Base-by-base conservation (phyloP, 2,888 invertebrate genomes). In the Drosophila macrospina region DNA sequence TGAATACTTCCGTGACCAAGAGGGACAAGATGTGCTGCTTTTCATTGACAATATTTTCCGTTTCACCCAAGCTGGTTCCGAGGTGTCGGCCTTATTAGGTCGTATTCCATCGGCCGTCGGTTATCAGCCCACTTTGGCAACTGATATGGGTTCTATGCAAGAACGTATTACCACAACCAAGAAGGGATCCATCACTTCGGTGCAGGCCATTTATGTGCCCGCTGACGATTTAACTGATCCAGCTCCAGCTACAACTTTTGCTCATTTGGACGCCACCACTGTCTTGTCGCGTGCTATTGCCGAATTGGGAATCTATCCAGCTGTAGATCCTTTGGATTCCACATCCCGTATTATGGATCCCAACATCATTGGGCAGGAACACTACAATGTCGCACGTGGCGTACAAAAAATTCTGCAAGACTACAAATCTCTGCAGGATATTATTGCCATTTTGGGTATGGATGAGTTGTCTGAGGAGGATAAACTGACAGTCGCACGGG, bases 31-130 rank as follows among this genome's bases (percentile, higher is more conserved):
- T 93, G 98, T 98, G 92, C 93, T 98, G 90, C 95, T 98, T 57
- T 98, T 98, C 93, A 98, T 98, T 92, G 98, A 98, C 94, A 98
- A 98, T 94, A 98, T 98, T 93, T 98, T 98, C 96, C 94, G 97
- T 91, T 97, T 97, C 93, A 97, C 97, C 50, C 97, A 97, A 93
- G 97, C 97, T 86, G 97, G 97, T 93, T 97, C 97, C 51, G 97
- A 97, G 92, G 94, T 94, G 91, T 98, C 98, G 85, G 98, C 98
- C 84, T 93, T 98, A 93, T 93, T 98, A 93, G 98, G 98, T 92
- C 97, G 98, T 95, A 98, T 98, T 91, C 98, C 98, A 85, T 96
- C 96, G 34, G 98, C 98, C 92, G 98, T 98, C 91, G 98, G 98
- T 92, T 98, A 98, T 93, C 98, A 98, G 92, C 98, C 98, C 67